Evolutionary conservation across 2,888 invertebrate species (phyloP).

Genomic region (Phanerotoma sp.): DNA sequence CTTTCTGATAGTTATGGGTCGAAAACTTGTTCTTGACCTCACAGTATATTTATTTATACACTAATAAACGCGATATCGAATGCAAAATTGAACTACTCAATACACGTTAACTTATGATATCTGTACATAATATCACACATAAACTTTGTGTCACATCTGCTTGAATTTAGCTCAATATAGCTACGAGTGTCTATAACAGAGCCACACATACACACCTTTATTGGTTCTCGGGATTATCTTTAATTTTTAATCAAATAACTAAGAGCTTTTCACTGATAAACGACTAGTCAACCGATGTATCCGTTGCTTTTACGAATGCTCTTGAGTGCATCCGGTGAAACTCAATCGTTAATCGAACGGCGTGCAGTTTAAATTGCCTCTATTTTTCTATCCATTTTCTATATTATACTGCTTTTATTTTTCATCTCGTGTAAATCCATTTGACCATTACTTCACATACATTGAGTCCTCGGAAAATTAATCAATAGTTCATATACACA

Average conservation of each 20-base stretch:
- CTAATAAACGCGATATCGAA: no score
- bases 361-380: constrained; percentile 12
- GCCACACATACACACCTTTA: background rate
- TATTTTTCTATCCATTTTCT: constrained; percentile 6
- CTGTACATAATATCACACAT: no score
- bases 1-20: no score
- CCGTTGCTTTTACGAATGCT: constrained; percentile 6
- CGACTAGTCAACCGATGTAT: constrained; percentile 6
- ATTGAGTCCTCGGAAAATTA: no score
- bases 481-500: no score
- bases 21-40: no score
- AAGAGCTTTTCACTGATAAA: constrained; percentile 8
- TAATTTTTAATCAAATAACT: constrained; percentile 16
- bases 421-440: constrained; percentile 1
- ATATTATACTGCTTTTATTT: constrained; percentile 7
- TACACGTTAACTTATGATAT: no score
- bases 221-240: constrained; percentile 13
- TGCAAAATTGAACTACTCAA: no score
- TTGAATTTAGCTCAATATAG: no score
- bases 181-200: background rate
- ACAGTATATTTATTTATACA: no score
- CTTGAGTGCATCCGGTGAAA: constrained; percentile 11
- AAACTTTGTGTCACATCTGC: no score
- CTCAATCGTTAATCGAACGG: constrained; percentile 17
- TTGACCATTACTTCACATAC: no score